phyloP scores from a whole-genome alignment of 2,113 vertebrate species.

The Brienomyrus longianalis region DNA sequence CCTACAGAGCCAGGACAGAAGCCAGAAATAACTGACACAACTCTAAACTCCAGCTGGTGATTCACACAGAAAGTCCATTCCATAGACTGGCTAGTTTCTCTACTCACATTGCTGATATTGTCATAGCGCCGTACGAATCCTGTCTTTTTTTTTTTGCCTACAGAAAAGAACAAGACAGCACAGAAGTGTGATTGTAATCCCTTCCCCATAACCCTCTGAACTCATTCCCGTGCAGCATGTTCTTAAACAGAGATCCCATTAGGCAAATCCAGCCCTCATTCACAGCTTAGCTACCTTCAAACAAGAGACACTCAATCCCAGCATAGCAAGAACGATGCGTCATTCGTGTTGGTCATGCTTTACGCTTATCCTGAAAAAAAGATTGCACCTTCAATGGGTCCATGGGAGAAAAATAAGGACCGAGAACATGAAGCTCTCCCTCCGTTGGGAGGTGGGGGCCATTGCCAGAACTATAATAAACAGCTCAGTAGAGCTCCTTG shows the following conservation, averaged over 20 bases:
- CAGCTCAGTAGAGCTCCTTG: slow-evolving; percentile 43
- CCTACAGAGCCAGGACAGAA: neutral
- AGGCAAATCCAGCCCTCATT: slow-evolving; percentile 56
- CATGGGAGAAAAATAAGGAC: too few relatives aligned
- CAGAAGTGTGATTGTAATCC: neutral
- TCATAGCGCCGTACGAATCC: neutral
- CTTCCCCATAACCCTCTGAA: slow-evolving; percentile 40
- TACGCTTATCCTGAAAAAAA: neutral
- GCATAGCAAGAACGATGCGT: neutral
- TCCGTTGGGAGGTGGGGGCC: slow-evolving; percentile 4
- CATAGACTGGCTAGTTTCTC: neutral
- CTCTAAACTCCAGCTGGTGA: neutral
- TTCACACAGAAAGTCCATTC: neutral
- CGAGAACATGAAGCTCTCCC: neutral
- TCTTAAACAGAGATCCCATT: slow-evolving; percentile 63
- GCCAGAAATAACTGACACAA: neutral
- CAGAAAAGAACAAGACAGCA: neutral
- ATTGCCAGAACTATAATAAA: slow-evolving; percentile 55
- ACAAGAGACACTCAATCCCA: neutral
- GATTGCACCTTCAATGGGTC: neutral
- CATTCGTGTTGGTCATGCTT: neutral
- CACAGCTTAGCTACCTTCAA: slow-evolving; percentile 30
- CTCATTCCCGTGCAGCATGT: slow-evolving; percentile 52
- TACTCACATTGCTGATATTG: neutral
- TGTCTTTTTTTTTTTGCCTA: neutral